Percentiles rank a stretch among this genome's conserved stretches.
These are phyloP conservation scores for Caerostris darwini DNA, from an alignment of 1,140 invertebrate genomes.

Conservation along the genomic window DNA sequence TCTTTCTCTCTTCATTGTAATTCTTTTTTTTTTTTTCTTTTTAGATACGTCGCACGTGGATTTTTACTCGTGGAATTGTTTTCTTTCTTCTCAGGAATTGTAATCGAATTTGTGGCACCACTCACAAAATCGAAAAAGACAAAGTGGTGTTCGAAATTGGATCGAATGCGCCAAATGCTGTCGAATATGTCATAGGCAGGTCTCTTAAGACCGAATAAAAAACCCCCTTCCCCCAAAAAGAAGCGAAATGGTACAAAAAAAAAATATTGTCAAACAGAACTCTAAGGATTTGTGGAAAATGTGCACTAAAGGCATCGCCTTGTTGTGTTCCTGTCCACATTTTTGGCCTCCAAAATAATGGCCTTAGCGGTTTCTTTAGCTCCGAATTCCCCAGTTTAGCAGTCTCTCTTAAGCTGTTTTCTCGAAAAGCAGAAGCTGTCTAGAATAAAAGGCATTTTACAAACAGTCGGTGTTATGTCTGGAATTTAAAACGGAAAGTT, in stretches of 20 bases:
- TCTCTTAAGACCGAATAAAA: constrained; percentile 26
- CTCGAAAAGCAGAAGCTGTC: too few species aligned
- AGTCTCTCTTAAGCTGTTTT: neutral
- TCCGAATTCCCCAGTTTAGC: neutral
- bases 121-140: constrained; percentile 26
- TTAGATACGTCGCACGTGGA: neutral
- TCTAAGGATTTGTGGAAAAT: neutral
- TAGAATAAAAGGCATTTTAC: too few species aligned
- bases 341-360: neutral
- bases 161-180: constrained; percentile 37
- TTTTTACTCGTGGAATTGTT: constrained; percentile 30
- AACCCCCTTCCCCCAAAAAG: neutral
- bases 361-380: neutral
- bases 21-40: neutral
- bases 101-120: constrained; percentile 36
- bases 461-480: too few species aligned
- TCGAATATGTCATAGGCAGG: constrained; percentile 11
- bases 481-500: too few species aligned
- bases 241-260: neutral
- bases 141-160: constrained; percentile 45
- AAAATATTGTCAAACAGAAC: constrained; percentile 1
- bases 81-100: constrained; percentile 3
- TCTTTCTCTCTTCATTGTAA: neutral
- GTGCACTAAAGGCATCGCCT: neutral
- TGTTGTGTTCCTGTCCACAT: neutral